Evolutionary conservation across 2,888 invertebrate genomes (phyloP), one percentile per base, ranked within the genome.

Genomic region (Atherix ibis): DNA sequence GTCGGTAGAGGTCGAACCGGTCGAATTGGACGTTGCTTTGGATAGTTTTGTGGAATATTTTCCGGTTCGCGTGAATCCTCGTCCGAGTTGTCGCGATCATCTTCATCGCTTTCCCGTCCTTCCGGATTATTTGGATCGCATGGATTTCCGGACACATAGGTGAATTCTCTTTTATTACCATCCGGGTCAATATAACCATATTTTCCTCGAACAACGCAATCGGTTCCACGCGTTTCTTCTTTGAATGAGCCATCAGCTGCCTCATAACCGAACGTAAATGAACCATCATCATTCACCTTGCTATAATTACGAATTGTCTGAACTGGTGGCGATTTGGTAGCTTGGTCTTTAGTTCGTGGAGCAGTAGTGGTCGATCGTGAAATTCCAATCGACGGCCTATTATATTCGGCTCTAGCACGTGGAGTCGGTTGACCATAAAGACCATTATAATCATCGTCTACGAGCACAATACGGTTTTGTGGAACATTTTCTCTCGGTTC

Each of bases 161-260:
- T 81, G 61, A 85, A 84, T 57, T 85, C 84, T 44, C 84, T 63
- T 50, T 81, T 81, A 62, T 83, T 81, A 45, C 85, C 85, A 42
- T 83, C 82, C 1, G 84, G 84, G 59, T 85, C 85, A 9, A 85
- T 66, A 63, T 85, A 85, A 15, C 85, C 85, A 57, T 85, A 85
- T 56, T 84, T 84, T 34, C 85, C 85, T 39, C 83, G 70, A 4
- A 84, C 84, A 0, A 85, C 82, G 55, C 84, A 85, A 60, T 85
- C 84, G 1, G 80, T 78, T 31, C 83, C 84, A 38, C 84, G 64
- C 3, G 83, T 84, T 56, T 85, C 84, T 51, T 85, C 84, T 51
- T 84, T 84, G 66, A 84, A 85, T 40, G 79, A 79, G 2, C 84
- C 84, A 49, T 84, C 84, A 9, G 81, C 83, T 2, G 81, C 78